These are phyloP conservation scores for Pelecanoides urinatrix DNA, from an alignment of 2,113 vertebrate genomes.

Conservation along the genomic window DNA sequence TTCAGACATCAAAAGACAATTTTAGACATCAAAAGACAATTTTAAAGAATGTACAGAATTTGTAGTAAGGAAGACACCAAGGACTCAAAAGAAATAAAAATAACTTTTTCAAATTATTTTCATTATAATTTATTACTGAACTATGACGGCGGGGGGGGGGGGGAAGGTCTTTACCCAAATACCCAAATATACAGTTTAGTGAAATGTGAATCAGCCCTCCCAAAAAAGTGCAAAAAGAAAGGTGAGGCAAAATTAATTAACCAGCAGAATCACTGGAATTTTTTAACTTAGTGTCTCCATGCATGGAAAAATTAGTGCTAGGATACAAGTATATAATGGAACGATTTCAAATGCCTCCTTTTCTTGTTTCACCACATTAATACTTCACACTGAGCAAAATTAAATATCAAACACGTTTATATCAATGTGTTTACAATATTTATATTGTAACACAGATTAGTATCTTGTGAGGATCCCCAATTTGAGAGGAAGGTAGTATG, in stretches of 20 bases:
- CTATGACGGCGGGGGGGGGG: neutral
- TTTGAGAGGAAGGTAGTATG: neutral
- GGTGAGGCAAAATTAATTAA: neutral
- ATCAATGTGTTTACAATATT: too few species aligned
- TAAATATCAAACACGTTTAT: neutral
- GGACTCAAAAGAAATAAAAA: neutral
- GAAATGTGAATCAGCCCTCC: neutral
- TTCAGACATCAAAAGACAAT: neutral
- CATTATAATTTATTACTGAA: neutral
- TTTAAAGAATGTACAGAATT: neutral
- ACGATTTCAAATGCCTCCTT: neutral
- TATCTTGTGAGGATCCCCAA: neutral
- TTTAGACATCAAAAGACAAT: neutral
- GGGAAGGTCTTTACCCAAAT: neutral
- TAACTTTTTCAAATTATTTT: neutral
- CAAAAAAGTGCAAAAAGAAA: neutral
- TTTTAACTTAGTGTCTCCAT: neutral
- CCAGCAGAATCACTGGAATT: neutral
- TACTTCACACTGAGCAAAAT: neutral
- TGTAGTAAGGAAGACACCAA: neutral
- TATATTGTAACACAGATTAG: neutral
- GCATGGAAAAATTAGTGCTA: neutral
- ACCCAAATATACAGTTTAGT: neutral
- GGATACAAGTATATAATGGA: neutral
- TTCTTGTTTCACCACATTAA: neutral